These are phyloP conservation scores for Ophion ventricosus DNA, from an alignment of 2,888 invertebrate genomes.

Conservation along the genomic window DNA sequence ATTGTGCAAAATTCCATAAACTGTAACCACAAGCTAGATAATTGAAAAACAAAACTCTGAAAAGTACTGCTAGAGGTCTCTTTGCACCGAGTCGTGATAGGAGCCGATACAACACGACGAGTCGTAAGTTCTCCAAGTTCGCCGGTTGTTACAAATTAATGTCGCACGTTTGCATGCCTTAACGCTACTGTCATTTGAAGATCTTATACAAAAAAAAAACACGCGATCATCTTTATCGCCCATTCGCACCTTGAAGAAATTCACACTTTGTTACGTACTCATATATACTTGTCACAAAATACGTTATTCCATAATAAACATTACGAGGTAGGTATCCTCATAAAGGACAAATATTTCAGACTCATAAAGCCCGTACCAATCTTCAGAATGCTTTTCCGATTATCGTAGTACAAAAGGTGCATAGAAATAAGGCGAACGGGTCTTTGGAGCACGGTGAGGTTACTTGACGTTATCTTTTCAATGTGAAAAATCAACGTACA, in stretches of 20 bases:
- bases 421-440: constrained; percentile 41
- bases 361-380: not conserved
- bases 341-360: not conserved
- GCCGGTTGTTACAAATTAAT: constrained; percentile 68
- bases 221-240: constrained; percentile 60
- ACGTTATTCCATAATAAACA: constrained; percentile 25
- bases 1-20: constrained; percentile 18
- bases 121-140: constrained; percentile 72
- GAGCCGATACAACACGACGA: constrained; percentile 71
- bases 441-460: constrained; percentile 17
- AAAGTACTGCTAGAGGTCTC: constrained; percentile 56
- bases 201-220: constrained; percentile 35
- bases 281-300: not conserved
- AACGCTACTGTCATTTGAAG: constrained; percentile 25
- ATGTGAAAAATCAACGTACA: not conserved
- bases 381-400: not conserved
- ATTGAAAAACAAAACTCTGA: constrained; percentile 38
- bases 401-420: constrained; percentile 17
- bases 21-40: constrained; percentile 21
- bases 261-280: constrained; percentile 3
- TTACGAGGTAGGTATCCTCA: constrained; percentile 59
- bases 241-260: constrained; percentile 40
- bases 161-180: constrained; percentile 78
- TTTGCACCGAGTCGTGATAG: constrained; percentile 67
- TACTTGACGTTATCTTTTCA: too few relatives aligned